phyloP scores from a whole-genome alignment of 2,113 vertebrate genomes.

The Nesogale talazaci region DNA sequence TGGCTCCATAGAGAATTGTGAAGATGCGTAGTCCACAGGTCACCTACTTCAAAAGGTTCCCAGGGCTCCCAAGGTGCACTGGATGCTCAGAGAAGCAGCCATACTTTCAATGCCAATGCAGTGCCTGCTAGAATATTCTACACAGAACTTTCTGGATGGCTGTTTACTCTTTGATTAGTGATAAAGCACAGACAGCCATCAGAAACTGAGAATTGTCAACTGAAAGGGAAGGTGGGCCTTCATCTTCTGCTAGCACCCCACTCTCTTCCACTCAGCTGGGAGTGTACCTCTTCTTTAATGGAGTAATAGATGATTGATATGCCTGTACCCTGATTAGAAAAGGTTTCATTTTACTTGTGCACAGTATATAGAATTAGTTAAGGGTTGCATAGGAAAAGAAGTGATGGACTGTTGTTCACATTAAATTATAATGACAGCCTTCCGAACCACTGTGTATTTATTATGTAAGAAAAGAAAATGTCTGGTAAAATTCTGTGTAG shows the following conservation, averaged over 20 bases:
- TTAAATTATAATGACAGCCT: conserved; percentile 91
- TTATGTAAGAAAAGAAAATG: conserved; percentile 91
- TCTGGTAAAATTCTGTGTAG: conserved; percentile 91
- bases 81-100: neutral
- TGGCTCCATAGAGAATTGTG: neutral
- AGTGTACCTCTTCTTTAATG: conserved; percentile 83
- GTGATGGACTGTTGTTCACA: conserved; percentile 89
- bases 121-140: neutral
- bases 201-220: conserved; percentile 51
- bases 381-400: conserved; percentile 86
- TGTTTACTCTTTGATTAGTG: conserved; percentile 44
- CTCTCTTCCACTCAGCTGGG: conserved; percentile 79
- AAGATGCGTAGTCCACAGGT: neutral
- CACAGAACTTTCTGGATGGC: conserved; percentile 20
- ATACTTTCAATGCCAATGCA: neutral
- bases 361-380: conserved; percentile 88
- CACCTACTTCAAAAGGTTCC: neutral
- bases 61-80: neutral
- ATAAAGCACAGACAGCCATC: conserved; percentile 30
- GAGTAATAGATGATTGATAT: conserved; percentile 88
- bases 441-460: conserved; percentile 90
- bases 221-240: conserved; percentile 72
- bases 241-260: conserved; percentile 74
- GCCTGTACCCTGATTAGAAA: conserved; percentile 85
- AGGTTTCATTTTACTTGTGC: conserved; percentile 88